Evolutionary conservation across 2,888 invertebrate genomes (phyloP), one percentile per base, ranked within the genome.

Genomic region (Drosophila eohydei): DNA sequence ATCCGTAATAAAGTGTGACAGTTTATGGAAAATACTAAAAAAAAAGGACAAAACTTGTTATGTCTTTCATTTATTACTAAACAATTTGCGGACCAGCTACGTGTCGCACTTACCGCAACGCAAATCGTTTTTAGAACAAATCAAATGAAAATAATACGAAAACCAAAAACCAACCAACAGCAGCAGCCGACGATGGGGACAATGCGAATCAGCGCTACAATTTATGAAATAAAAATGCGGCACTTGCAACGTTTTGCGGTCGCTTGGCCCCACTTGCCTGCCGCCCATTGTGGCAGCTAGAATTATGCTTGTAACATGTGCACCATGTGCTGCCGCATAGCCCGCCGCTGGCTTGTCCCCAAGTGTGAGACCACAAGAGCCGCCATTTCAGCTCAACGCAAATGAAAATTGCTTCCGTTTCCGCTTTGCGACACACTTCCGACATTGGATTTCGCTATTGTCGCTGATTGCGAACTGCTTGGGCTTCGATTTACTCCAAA

Each of bases 381-480:
- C 74, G 69, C 78, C 78, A 80, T 82, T 82, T 72, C 69, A 85
- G 77, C 78, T 86, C 74, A 75, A 80, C 87, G 79, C 82, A 89
- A 80, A 89, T 83, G 90, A 86, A 89, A 89, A 89, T 89, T 89
- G 83, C 84, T 90, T 90, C 89, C 89, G 89, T 64, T 89, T 90
- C 82, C 82, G 84, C 71, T 80, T 73, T 78, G 76, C 63, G 68
- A 55, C 71, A 74, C 66, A 72, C 74, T 82, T 83, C 88, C 88
- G 72, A 69, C 41, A 80, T 74, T 73, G 60, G 68, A 65, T 69
- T 81, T 75, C 60, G 69, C 78, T 63, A 88, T 87, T 89, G 89
- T 87, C 87, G 69, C 81, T 87, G 84, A 89, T 88, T 86, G 76
- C 78, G 70, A 78, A 67, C 72, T 44, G 57, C 36, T 51, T 44